These are phyloP conservation scores for Sebastes trivittatus DNA, from an alignment of 2,797 vertebrate genomes.

Conservation along the genomic window DNA sequence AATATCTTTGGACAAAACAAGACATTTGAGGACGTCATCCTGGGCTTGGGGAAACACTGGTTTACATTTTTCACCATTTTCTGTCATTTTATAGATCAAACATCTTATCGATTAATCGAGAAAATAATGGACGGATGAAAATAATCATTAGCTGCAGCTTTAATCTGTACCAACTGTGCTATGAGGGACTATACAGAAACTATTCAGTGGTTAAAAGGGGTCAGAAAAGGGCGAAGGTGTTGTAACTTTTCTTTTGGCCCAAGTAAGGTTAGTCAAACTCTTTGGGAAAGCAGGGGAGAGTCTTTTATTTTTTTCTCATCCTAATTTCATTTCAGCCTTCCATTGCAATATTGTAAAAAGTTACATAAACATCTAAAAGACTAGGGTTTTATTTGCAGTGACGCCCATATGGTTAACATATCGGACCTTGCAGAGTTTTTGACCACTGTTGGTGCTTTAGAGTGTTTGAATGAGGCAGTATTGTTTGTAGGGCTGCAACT, in stretches of 20 bases:
- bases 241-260: background rate
- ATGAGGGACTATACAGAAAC: background rate
- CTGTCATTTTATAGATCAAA: no score
- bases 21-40: no score
- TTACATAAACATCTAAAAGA: background rate
- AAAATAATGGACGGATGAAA: no score
- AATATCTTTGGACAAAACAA: no score
- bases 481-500: background rate
- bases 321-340: background rate
- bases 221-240: background rate
- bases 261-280: no score
- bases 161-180: background rate
- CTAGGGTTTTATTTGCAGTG: background rate
- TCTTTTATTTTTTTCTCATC: background rate
- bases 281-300: background rate
- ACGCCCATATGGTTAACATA: background rate
- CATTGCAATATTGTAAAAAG: background rate
- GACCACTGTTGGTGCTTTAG: background rate
- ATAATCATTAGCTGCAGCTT: no score
- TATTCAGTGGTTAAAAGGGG: background rate
- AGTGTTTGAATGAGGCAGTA: background rate
- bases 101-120: no score
- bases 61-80: no score
- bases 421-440: background rate
- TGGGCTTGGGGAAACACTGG: no score